Evolutionary conservation across 2,797 vertebrate species (phyloP).

Genomic region (Molossus molossus): DNA sequence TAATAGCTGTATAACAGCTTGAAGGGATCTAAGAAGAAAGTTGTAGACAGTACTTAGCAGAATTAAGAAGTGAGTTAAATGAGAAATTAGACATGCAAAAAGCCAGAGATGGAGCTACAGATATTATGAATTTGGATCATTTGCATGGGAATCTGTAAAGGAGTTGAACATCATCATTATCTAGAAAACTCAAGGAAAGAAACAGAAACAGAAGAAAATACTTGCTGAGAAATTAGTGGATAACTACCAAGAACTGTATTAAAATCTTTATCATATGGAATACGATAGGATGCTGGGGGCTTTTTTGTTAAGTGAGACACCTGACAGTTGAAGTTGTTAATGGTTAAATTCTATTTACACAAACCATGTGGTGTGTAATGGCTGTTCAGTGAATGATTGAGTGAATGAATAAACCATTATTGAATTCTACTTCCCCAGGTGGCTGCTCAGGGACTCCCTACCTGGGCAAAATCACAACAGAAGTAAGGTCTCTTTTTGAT

Average conservation of each 20-base stretch:
- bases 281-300: background rate
- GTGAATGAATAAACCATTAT: background rate
- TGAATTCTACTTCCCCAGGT: background rate
- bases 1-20: background rate
- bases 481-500: background rate
- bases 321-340: background rate
- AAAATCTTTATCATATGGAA: background rate
- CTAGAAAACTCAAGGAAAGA: slow-evolving; percentile 51
- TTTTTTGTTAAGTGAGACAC: background rate
- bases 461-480: background rate
- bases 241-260: background rate
- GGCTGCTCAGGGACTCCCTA: background rate
- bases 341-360: background rate
- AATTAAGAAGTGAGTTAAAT: slow-evolving; percentile 61
- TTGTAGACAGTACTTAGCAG: background rate
- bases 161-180: slow-evolving; percentile 38
- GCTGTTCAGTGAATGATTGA: background rate
- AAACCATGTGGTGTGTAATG: background rate
- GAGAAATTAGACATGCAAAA: background rate
- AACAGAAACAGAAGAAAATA: slow-evolving; percentile 34
- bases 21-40: background rate
- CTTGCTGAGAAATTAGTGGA: background rate
- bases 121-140: background rate
- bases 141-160: background rate
- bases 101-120: background rate